Conservation (phyloP, 2,797 vertebrate species). For the Lutjanus argentimaculatus region DNA sequence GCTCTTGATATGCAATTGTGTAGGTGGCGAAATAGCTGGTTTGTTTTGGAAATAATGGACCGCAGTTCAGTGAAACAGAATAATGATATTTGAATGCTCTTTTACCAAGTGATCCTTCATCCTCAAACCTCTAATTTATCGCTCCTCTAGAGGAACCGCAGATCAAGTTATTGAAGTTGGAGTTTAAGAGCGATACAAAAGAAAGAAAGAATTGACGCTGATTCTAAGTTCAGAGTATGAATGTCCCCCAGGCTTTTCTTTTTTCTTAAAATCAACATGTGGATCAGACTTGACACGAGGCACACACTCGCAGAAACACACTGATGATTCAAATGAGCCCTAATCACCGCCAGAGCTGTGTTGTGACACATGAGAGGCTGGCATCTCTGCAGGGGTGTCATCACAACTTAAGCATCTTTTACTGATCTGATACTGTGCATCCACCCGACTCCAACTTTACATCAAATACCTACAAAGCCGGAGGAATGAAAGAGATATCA, state of each 20-base stretch:
- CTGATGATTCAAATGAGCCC: conserved; percentile 55
- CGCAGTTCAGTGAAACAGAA: conserved; percentile 39
- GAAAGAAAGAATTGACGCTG: conserved; percentile 1
- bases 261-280: conserved; percentile 18
- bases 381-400: conserved; percentile 73
- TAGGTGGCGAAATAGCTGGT: conserved; percentile 66
- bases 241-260: conserved; percentile 15
- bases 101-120: conserved; percentile 36
- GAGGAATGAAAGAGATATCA: conserved; percentile 17
- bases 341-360: conserved; percentile 53
- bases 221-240: conserved; percentile 16
- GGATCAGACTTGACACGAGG: conserved; percentile 34
- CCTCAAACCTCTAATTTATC: conserved; percentile 30
- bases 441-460: conserved; percentile 8
- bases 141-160: conserved; percentile 14
- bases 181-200: conserved; percentile 22
- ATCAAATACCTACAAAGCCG: conserved; percentile 23
- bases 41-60: conserved; percentile 72
- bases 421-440: conserved; percentile 46
- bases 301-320: conserved; percentile 28
- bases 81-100: conserved; percentile 20
- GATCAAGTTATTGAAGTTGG: conserved; percentile 24
- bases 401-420: conserved; percentile 63
- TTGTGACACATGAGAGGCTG: conserved; percentile 68
- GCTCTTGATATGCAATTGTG: conserved; percentile 65